Conservation (phyloP, 2,888 invertebrate species). For the Thumatha senex region DNA sequence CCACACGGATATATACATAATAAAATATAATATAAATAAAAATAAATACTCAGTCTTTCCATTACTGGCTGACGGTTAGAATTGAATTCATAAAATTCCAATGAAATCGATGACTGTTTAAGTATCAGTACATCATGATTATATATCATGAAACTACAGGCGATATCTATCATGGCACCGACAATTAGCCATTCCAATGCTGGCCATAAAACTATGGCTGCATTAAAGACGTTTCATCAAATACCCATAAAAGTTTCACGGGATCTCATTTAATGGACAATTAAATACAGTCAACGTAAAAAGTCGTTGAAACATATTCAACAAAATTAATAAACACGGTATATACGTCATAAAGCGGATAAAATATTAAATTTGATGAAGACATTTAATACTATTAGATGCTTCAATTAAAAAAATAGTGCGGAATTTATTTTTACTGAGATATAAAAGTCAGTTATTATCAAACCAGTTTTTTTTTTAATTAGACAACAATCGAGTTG, state of each 20-base stretch:
- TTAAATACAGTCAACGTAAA: constrained; percentile 13
- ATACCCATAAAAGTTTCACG: constrained; percentile 12
- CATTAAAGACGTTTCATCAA: constrained; percentile 15
- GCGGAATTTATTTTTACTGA: constrained; percentile 19
- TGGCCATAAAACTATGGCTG: constrained; percentile 6
- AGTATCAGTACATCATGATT: not conserved
- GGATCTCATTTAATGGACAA: constrained; percentile 11
- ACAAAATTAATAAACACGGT: constrained; percentile 17
- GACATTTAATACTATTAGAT: constrained; percentile 4
- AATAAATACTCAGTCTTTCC: too few species aligned
- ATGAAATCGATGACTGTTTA: not conserved
- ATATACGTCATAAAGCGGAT: constrained; percentile 19
- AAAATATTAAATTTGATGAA: constrained; percentile 21
- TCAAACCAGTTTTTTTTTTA: too few species aligned
- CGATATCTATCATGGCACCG: constrained; percentile 1
- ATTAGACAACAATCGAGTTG: too few species aligned
- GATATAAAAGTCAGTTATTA: constrained; percentile 8
- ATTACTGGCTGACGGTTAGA: not conserved
- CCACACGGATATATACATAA: too few species aligned
- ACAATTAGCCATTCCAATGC: constrained; percentile 8
- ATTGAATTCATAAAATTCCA: not conserved
- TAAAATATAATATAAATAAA: too few species aligned
- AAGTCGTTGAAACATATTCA: constrained; percentile 19
- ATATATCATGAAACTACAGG: not conserved
- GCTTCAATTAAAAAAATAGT: constrained; percentile 18